These are phyloP conservation scores for Herpailurus yagouaroundi DNA, from an alignment of 2,113 vertebrate genomes.

Conservation along the genomic window DNA sequence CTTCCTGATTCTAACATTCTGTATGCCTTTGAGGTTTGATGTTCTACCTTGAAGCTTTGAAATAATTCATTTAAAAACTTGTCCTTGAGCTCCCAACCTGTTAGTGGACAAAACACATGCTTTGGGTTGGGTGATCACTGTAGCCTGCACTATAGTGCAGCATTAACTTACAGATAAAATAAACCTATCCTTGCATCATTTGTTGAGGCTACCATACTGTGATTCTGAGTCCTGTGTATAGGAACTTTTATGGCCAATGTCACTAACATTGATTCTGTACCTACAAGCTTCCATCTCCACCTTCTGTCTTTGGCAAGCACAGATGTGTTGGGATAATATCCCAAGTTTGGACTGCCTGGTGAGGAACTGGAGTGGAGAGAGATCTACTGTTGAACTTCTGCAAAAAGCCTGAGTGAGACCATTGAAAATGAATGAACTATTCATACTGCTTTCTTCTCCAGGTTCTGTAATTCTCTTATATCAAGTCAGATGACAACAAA, in stretches of 20 bases:
- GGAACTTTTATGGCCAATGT: neutral
- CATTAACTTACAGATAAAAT: neutral
- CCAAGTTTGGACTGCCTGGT: neutral
- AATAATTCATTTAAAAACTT: constrained; percentile 32
- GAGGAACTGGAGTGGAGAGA: neutral
- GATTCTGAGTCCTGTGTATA: neutral
- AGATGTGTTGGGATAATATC: neutral
- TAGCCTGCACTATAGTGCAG: neutral
- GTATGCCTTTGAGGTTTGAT: constrained; percentile 12
- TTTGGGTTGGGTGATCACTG: neutral
- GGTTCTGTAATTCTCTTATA: neutral
- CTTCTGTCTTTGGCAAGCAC: neutral
- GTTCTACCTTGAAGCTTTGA: neutral
- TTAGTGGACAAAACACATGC: neutral
- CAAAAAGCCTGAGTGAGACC: neutral
- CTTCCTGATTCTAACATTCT: neutral
- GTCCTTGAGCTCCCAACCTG: neutral
- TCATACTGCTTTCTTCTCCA: neutral
- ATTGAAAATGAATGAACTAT: neutral
- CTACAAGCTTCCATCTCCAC: neutral
- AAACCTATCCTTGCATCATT: neutral
- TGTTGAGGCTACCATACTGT: neutral
- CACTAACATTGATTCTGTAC: neutral
- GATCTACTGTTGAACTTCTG: neutral
- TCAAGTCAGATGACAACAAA: neutral